phyloP scores from a whole-genome alignment of 2,888 invertebrate species.

The Lobophora halterata region DNA sequence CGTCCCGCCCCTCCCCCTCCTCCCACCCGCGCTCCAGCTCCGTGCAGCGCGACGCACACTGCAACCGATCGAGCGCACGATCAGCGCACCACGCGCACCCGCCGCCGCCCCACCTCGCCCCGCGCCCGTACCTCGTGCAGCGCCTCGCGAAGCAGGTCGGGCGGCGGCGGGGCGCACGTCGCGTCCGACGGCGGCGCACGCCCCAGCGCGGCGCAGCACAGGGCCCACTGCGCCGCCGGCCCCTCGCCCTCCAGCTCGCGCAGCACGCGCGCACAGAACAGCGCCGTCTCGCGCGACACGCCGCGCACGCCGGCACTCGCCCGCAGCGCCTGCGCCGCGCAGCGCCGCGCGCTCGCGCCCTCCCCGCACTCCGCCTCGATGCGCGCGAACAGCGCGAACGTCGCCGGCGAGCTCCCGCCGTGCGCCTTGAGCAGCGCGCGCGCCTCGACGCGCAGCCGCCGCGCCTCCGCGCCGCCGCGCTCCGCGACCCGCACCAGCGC shows the following conservation, averaged over 20 bases:
- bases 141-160: constrained; percentile 14
- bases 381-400: constrained; percentile 54
- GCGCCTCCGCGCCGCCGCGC: constrained; percentile 32
- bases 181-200: constrained; percentile 25
- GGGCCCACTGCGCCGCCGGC: constrained; percentile 24
- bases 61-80: constrained; percentile 25
- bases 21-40: constrained; percentile 41
- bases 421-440: constrained; percentile 34
- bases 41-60: constrained; percentile 44
- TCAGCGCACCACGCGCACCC: constrained; percentile 8
- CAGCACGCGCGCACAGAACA: constrained; percentile 43
- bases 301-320: constrained; percentile 28
- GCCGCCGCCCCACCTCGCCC: constrained; percentile 17
- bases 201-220: constrained; percentile 20
- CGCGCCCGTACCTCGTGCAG: constrained; percentile 20
- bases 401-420: constrained; percentile 37
- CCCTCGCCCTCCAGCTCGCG: constrained; percentile 30
- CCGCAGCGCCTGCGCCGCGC: constrained; percentile 29
- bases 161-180: constrained; percentile 30
- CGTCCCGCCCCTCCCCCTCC: constrained; percentile 13
- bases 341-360: constrained; percentile 21
- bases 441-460: constrained; percentile 35
- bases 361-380: constrained; percentile 40
- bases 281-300: constrained; percentile 30
- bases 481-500: constrained; percentile 42